Base-by-base conservation (phyloP, 2,113 vertebrate species). In the Gobiocypris rarus region DNA sequence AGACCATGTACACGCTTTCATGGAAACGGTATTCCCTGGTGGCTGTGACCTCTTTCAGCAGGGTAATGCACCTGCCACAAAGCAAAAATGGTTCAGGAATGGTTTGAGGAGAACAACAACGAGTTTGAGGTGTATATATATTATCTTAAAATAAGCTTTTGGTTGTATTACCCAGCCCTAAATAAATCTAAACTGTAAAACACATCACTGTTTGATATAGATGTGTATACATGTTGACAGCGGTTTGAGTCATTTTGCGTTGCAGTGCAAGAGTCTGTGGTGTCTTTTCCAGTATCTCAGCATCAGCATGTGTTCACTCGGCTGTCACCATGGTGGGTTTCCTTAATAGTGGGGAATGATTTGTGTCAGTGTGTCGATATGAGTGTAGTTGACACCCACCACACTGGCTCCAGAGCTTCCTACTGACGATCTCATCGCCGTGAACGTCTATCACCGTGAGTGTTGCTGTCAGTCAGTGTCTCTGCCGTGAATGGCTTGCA, bases 321-420 rank as follows among this genome's bases (percentile, higher is more conserved):
- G 24, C 50, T 84, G 91, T 88, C 87, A 81, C 45, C 69, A 48
- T 86, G 74, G 69, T 74, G 77, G 26, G 70, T 78, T 71, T 84
- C 52, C 54, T 59, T 58, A 71, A 75, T 78, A 70, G 26, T 58
- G 5, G 50, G 67, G 58, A 84, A 87, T 67, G 52, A 83, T 70
- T 45, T 38, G 59, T 83, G 82, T 86, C 70, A 58, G 76, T 19
- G 63, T 82, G 77, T 74, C 73, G 59, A 71, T 71, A 74, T 85
- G 83, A 87, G 59, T 79, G 73, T 34, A 85, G 82, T 59, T 85
- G 83, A 76, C 74, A 84, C 76, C 54, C 69, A 81, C 71, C 52
- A 67, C 54, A 85, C 24, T 79, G 48, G 65, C 73, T 71, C 38
- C 61, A 79, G 83, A 85, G 78, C 48, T 81, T 85, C 84, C 54